Percentiles rank a stretch among this genome's conserved stretches.
Evolutionary conservation across 2,113 vertebrate species (phyloP).

Genomic region (Acanthisitta chloris): DNA sequence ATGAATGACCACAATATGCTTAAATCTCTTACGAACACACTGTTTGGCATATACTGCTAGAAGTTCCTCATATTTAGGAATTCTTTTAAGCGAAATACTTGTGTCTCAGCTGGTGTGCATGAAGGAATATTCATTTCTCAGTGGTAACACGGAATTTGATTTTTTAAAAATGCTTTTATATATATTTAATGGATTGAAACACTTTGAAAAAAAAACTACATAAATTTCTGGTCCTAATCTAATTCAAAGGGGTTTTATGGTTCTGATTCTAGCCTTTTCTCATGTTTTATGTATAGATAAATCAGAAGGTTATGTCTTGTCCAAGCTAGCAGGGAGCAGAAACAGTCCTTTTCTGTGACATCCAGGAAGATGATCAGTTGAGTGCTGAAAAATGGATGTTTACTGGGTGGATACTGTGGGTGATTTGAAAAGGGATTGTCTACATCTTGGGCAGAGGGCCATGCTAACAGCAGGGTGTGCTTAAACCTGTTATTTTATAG

Average conservation of each 20-base stretch:
- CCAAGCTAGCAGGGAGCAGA: background rate
- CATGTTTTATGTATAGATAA: constrained; percentile 19
- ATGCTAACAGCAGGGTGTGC: background rate
- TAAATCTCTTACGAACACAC: constrained; percentile 62
- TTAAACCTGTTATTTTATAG: background rate
- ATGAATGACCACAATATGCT: constrained; percentile 67
- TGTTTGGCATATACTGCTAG: constrained; percentile 66
- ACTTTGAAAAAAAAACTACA: background rate
- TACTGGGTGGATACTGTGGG: background rate
- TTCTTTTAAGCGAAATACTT: constrained; percentile 65
- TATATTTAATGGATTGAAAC: constrained; percentile 44
- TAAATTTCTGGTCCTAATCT: constrained; percentile 15
- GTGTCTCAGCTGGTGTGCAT: constrained; percentile 64
- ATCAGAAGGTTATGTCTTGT: background rate
- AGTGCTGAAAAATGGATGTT: background rate
- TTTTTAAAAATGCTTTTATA: constrained; percentile 20
- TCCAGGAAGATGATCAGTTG: background rate
- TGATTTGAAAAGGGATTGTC: background rate
- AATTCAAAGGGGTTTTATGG: background rate
- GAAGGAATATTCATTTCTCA: constrained; percentile 60
- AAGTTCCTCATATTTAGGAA: constrained; percentile 68
- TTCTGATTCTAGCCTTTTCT: background rate
- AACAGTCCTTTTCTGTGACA: background rate
- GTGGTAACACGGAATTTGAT: constrained; percentile 51
- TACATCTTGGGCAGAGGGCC: background rate